These are phyloP conservation scores for Disparrhopalites patrizii DNA, from an alignment of 2,888 invertebrate genomes.

Conservation along the genomic window DNA sequence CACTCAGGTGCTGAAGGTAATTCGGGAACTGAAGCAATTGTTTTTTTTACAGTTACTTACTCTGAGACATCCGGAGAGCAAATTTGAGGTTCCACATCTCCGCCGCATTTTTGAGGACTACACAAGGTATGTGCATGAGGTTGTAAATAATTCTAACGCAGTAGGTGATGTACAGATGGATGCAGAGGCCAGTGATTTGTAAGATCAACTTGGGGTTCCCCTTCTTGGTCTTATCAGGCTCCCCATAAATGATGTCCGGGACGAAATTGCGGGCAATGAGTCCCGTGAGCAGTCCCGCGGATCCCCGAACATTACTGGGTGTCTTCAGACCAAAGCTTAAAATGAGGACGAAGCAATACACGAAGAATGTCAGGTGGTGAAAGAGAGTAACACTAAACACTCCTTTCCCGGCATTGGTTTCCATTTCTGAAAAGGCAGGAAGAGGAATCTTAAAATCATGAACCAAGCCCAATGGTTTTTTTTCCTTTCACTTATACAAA, in stretches of 20 bases:
- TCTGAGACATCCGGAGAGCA: conserved; percentile 10
- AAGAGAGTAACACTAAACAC: not conserved
- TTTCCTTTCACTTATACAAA: no score
- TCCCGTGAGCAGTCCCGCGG: not conserved
- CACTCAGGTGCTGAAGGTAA: no score
- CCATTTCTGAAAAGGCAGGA: conserved; percentile 23
- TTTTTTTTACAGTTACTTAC: not conserved
- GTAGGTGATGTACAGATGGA: conserved; percentile 19
- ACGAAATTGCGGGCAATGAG: conserved; percentile 9
- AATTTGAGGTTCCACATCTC: conserved; percentile 25
- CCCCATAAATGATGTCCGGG: not conserved
- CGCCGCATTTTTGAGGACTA: conserved; percentile 11
- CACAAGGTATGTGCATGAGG: not conserved
- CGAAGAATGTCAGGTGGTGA: not conserved
- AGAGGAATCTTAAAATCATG: no score
- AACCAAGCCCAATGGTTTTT: no score
- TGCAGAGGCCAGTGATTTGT: not conserved
- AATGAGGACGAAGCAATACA: not conserved
- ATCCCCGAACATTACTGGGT: not conserved
- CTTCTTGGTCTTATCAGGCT: not conserved
- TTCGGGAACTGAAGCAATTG: not conserved
- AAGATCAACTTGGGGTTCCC: not conserved
- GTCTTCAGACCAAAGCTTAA: not conserved
- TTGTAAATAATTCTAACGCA: conserved; percentile 8
- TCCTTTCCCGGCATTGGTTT: conserved; percentile 14